Evolutionary conservation across 2,113 vertebrate species (phyloP).

Genomic region (Aphyosemion australe): DNA sequence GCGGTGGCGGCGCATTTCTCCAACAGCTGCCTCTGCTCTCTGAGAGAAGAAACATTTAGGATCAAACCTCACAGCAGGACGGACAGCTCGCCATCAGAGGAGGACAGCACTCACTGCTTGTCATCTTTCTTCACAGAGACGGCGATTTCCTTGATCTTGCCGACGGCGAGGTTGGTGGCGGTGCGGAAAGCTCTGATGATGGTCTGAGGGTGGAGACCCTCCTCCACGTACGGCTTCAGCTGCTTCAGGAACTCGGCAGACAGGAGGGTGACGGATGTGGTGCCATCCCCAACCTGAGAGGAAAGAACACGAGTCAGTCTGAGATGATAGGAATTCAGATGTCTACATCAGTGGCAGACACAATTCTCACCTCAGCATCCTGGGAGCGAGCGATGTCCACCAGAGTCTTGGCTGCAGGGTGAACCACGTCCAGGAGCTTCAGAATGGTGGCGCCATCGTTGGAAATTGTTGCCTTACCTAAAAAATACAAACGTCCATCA

Average conservation of each 20-base stretch:
- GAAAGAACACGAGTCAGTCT: neutral
- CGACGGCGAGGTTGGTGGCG: slow-evolving; percentile 89
- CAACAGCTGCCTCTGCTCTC: slow-evolving; percentile 89
- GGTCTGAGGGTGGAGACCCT: slow-evolving; percentile 96
- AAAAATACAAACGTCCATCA: slow-evolving; percentile 16
- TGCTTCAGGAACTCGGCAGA: slow-evolving; percentile 97
- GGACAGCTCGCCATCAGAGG: neutral
- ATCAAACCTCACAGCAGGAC: neutral
- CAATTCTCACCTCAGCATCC: slow-evolving; percentile 89
- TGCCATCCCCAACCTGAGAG: slow-evolving; percentile 92
- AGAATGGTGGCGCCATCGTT: slow-evolving; percentile 98
- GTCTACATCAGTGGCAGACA: neutral
- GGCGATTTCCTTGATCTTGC: slow-evolving; percentile 90
- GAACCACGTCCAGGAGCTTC: slow-evolving; percentile 95
- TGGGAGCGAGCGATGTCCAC: slow-evolving; percentile 98
- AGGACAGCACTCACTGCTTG: slow-evolving; percentile 82
- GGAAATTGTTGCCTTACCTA: slow-evolving; percentile 97
- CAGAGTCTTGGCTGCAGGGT: slow-evolving; percentile 94
- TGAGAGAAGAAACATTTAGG: slow-evolving; percentile 48
- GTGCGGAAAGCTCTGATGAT: slow-evolving; percentile 96
- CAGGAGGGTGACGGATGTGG: slow-evolving; percentile 94
- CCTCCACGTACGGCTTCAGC: slow-evolving; percentile 93
- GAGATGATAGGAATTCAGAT: neutral
- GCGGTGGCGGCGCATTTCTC: slow-evolving; percentile 95
- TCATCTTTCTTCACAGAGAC: slow-evolving; percentile 92